Percentiles rank a stretch among this genome's conserved stretches.
Conservation (phyloP, 1,140 invertebrate genomes). For the Homalodisca vitripennis region DNA sequence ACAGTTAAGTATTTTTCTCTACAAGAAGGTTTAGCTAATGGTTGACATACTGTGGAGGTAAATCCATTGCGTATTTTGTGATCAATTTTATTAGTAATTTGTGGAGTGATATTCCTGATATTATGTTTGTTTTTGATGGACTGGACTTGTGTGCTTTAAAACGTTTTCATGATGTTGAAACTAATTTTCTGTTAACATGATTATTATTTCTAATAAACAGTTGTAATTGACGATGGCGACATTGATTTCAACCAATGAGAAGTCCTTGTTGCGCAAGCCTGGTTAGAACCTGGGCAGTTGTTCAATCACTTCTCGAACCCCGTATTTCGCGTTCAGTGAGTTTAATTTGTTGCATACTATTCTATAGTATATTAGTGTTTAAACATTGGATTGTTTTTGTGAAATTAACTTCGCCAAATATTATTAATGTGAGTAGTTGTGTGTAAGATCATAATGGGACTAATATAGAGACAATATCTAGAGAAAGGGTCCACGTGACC, state of each 20-base stretch:
- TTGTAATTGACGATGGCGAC: constrained; percentile 35
- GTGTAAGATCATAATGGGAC: neutral
- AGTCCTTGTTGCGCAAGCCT: constrained; percentile 34
- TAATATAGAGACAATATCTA: constrained; percentile 13
- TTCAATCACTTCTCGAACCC: too few species aligned
- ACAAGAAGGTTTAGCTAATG: neutral
- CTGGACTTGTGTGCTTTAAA: too few species aligned
- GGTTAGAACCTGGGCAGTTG: constrained; percentile 26
- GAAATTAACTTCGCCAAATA: neutral
- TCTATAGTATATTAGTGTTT: neutral
- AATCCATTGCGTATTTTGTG: neutral
- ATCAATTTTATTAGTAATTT: neutral
- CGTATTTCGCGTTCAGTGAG: constrained; percentile 33
- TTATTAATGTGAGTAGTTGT: neutral
- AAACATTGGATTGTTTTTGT: neutral
- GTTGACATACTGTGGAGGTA: neutral
- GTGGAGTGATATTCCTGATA: neutral
- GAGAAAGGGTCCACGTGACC: constrained; percentile 57
- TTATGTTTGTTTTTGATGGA: too few species aligned
- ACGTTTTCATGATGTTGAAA: too few species aligned
- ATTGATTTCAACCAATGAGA: constrained; percentile 34
- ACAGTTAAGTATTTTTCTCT: constrained; percentile 15
- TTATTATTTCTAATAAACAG: constrained; percentile 15
- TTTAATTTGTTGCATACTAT: constrained; percentile 7
- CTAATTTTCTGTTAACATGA: neutral